These are phyloP conservation scores for Heliopora coerulea DNA, from an alignment of 92 coral and sea anemone genomes.

Conservation along the genomic window DNA sequence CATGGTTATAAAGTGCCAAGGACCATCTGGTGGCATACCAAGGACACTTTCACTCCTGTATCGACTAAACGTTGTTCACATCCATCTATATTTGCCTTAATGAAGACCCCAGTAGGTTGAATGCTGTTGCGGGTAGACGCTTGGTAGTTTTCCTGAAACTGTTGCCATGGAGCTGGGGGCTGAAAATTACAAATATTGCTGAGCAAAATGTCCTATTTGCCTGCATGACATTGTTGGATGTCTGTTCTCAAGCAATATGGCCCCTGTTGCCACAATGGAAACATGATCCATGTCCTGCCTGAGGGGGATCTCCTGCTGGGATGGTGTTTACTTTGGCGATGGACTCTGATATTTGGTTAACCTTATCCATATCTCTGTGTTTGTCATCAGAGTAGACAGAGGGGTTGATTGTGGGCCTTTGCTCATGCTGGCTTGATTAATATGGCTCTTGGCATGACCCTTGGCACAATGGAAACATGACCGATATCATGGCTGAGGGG, in stretches of 20 bases:
- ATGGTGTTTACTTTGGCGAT: conserved; percentile 9
- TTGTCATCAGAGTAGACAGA: no score
- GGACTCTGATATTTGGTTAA: conserved; percentile 13
- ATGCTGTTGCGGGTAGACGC: conserved; percentile 16
- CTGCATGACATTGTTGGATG: conserved; percentile 6
- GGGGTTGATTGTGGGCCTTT: no score
- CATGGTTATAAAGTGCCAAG: neutral
- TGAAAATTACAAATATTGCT: conserved; percentile 8
- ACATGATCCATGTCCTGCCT: conserved; percentile 4
- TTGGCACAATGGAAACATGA: no score
- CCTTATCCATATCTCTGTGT: conserved; percentile 3
- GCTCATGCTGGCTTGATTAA: no score
- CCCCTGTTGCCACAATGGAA: conserved; percentile 14
- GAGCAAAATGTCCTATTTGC: conserved; percentile 33
- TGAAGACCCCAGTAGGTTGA: neutral
- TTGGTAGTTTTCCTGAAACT: conserved; percentile 9
- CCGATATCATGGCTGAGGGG: no score
- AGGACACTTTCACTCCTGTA: neutral
- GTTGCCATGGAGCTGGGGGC: conserved; percentile 14
- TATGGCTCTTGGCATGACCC: no score
- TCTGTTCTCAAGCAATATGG: conserved; percentile 11
- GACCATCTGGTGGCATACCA: neutral
- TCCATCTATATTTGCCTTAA: neutral
- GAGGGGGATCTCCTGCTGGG: conserved; percentile 1
- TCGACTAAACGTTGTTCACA: neutral